Conservation (phyloP, 2,888 invertebrate genomes). For the Drosophila lutescens region DNA sequence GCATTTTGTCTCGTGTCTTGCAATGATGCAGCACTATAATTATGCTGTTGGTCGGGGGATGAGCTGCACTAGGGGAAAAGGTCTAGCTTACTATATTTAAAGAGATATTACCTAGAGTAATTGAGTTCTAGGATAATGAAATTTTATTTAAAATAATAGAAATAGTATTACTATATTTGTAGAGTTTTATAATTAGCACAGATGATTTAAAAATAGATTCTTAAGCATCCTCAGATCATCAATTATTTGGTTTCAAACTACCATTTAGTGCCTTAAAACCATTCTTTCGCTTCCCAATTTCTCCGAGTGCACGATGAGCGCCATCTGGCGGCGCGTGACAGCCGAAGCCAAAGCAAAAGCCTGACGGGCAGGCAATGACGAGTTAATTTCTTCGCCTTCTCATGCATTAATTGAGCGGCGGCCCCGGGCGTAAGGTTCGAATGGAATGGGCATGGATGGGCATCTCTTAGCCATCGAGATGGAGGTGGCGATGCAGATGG, state of each 20-base stretch:
- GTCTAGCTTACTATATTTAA: no score
- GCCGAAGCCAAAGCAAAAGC: slow-evolving; percentile 41
- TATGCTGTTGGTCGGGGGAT: slow-evolving; percentile 28
- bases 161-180: no score
- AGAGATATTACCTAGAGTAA: no score
- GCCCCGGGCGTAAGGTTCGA: slow-evolving; percentile 35
- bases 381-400: slow-evolving; percentile 76
- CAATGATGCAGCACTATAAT: slow-evolving; percentile 66
- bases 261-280: no score
- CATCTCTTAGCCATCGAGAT: slow-evolving; percentile 22
- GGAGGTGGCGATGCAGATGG: slow-evolving; percentile 28
- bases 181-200: no score
- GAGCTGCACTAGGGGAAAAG: slow-evolving; percentile 26
- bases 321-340: slow-evolving; percentile 75
- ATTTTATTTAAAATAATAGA: neutral
- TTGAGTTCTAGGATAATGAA: neutral
- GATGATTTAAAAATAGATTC: no score
- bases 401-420: slow-evolving; percentile 67
- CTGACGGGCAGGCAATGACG: slow-evolving; percentile 70
- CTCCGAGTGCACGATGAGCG: slow-evolving; percentile 66
- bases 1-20: slow-evolving; percentile 54
- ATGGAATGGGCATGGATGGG: slow-evolving; percentile 23
- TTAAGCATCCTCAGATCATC: no score
- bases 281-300: slow-evolving; percentile 31
- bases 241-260: no score